Evolutionary conservation across 2,888 invertebrate species (phyloP).

Genomic region (Drosophila dives): DNA sequence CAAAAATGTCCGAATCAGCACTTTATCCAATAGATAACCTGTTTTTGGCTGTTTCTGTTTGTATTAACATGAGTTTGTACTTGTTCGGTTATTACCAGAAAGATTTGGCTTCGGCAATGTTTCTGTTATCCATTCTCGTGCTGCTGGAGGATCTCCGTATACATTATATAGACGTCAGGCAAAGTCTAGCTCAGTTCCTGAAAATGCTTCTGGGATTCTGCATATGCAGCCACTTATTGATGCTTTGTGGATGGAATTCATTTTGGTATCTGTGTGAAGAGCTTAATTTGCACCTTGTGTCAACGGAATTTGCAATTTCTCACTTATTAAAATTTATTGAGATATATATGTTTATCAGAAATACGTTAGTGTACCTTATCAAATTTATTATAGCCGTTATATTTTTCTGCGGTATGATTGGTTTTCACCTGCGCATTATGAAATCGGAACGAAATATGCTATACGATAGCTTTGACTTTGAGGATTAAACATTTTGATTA

Average conservation of each 20-base stretch:
- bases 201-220: not conserved
- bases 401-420: not conserved
- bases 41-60: not conserved
- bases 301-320: not conserved
- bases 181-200: not conserved
- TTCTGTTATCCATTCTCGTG: not conserved
- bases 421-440: not conserved
- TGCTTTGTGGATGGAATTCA: not conserved
- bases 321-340: not conserved
- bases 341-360: not conserved
- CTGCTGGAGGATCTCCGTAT: not conserved
- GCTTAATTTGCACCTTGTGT: not conserved
- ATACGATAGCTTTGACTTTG: not conserved
- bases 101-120: not conserved
- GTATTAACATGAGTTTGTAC: not conserved
- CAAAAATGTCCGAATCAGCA: not conserved
- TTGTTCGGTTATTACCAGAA: fast-evolving
- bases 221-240: not conserved
- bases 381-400: not conserved
- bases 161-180: not conserved
- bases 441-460: not conserved
- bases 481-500: not conserved
- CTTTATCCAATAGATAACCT: not conserved
- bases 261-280: not conserved
- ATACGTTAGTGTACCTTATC: not conserved